Evolutionary conservation across 2,888 invertebrate genomes (phyloP), one percentile per base, ranked within the genome.

Genomic region (Sminthurides aquaticus): DNA sequence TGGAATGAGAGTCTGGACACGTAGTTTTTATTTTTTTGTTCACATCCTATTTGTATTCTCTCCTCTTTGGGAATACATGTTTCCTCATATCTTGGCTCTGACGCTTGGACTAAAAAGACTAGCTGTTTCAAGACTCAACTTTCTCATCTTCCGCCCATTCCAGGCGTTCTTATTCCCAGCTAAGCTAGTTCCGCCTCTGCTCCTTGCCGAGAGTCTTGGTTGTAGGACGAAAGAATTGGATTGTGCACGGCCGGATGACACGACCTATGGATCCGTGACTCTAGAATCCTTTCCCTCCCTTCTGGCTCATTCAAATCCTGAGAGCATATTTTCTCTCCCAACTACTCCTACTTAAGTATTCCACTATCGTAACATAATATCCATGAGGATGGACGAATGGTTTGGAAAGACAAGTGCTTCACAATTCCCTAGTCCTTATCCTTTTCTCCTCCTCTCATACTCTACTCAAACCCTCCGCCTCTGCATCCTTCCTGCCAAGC

Each of bases 201-300:
- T n/a, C n/a, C n/a, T n/a, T n/a, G n/a, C n/a, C n/a, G n/a, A n/a
- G n/a, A n/a, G n/a, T n/a, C n/a, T n/a, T 34, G 43, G 5, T 11
- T 34, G 48, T 2, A 52, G 20, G 49, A 8, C 28, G 52, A 49
- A 28, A 60, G 54, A 61, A 61, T 52, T 61, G 55, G 61, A 54
- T 54, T 54, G 29, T 61, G 54, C 61, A 61, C 54, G 61, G 54
- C 54, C 49, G 29, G 61, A 61, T 61, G 61, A 61, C 61, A 61
- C 61, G 61, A 61, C 61, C 61, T 61, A 61, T 61, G 61, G 28
- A 61, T 61, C 61, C 54, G 49, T 28, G 61, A 58, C 57, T 58
- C 24, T 34, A 18, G 24, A 55, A 26, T 34, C 34, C 24, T n/a
- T 58, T 29, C 57, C 24, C 34, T 28, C 28, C 8, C 28, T 8